phyloP scores from a whole-genome alignment of 2,113 vertebrate species.

The Callospermophilus lateralis region DNA sequence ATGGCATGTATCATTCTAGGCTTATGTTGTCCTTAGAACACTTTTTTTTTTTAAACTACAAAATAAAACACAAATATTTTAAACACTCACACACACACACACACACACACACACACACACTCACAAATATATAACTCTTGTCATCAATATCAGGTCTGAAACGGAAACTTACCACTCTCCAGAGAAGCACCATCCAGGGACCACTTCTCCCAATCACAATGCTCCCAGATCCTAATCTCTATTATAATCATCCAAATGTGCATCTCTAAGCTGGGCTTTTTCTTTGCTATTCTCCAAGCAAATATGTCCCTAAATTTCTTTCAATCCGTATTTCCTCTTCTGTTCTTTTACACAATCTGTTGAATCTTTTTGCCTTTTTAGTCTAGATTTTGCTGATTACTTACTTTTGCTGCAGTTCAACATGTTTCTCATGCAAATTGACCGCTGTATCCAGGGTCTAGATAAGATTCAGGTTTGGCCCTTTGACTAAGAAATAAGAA shows the following conservation, averaged over 20 bases:
- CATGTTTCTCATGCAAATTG: constrained; percentile 19
- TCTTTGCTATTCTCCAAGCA: not conserved
- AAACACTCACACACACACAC: not conserved
- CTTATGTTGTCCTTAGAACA: not conserved
- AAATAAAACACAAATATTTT: not conserved
- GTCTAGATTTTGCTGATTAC: constrained; percentile 34
- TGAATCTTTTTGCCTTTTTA: constrained; percentile 19
- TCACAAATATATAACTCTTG: not conserved
- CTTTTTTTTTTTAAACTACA: not conserved
- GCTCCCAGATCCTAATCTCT: not conserved
- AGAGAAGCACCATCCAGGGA: not conserved
- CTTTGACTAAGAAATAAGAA: not conserved
- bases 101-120: not conserved
- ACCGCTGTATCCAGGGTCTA: not conserved
- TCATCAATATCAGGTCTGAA: not conserved
- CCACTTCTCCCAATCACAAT: not conserved
- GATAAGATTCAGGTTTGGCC: constrained; percentile 5
- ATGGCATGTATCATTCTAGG: not conserved
- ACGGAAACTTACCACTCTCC: not conserved
- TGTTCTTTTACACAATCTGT: not conserved
- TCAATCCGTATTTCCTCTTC: not conserved
- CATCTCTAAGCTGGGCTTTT: not conserved
- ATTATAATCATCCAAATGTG: not conserved
- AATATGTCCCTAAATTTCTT: not conserved
- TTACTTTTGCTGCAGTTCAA: not conserved